phyloP scores from a whole-genome alignment of 2,888 invertebrate species.

The Theretra japonica region DNA sequence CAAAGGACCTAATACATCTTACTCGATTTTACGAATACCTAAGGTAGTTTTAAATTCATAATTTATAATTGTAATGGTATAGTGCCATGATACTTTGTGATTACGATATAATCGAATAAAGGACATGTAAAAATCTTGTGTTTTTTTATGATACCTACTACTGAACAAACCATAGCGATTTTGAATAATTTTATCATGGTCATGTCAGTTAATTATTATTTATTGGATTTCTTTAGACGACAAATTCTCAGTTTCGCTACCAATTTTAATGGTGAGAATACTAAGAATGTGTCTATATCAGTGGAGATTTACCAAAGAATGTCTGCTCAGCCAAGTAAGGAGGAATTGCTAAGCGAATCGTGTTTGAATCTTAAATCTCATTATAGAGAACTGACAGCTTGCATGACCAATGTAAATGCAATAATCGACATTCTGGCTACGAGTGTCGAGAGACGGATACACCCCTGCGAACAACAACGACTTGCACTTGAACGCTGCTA shows the following conservation, averaged over 20 bases:
- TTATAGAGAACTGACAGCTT: constrained; percentile 42
- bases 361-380: constrained; percentile 39
- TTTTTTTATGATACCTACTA: background rate
- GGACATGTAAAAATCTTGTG: background rate
- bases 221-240: constrained; percentile 40
- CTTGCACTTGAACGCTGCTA: constrained; percentile 47
- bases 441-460: background rate
- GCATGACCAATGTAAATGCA: constrained; percentile 34
- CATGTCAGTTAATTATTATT: constrained; percentile 32
- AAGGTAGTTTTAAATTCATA: constrained; percentile 12
- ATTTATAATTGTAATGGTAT: background rate
- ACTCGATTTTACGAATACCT: background rate
- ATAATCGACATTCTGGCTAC: constrained; percentile 32
- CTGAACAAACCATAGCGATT: constrained; percentile 44
- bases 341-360: constrained; percentile 38
- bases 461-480: constrained; percentile 40
- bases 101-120: constrained; percentile 17
- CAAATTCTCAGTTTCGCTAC: constrained; percentile 33
- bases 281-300: constrained; percentile 35
- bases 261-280: constrained; percentile 32
- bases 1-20: constrained; percentile 11
- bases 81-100: constrained; percentile 28
- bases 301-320: constrained; percentile 37
- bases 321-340: constrained; percentile 34
- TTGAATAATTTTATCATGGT: constrained; percentile 33